Conservation (phyloP, 2,888 invertebrate species). For the Tachina fera region DNA sequence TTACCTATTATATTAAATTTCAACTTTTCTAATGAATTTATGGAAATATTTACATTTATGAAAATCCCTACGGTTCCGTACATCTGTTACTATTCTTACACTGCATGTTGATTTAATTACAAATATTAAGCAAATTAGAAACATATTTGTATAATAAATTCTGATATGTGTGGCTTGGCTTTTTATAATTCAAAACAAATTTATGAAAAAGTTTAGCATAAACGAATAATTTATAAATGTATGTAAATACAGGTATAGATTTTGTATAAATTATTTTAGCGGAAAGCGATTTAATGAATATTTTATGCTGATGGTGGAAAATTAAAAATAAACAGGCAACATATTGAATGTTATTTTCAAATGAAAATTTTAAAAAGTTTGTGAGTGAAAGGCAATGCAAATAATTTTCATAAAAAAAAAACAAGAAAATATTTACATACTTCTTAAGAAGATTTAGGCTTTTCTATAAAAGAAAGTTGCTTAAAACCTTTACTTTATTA, state of each 20-base stretch:
- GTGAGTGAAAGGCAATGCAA: too few relatives aligned
- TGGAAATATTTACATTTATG: background rate
- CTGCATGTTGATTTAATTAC: too few relatives aligned
- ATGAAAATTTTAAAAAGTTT: too few relatives aligned
- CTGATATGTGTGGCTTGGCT: constrained; percentile 22
- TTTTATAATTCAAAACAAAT: constrained; percentile 7
- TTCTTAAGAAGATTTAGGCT: too few relatives aligned
- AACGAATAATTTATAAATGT: constrained; percentile 19
- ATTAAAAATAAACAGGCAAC: background rate
- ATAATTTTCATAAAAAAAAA: too few relatives aligned
- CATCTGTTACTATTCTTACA: too few relatives aligned
- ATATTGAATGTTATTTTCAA: too few relatives aligned
- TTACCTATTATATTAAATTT: background rate
- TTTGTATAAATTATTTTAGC: background rate
- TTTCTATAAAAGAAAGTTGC: too few relatives aligned
- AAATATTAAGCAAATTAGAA: background rate
- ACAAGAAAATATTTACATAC: too few relatives aligned
- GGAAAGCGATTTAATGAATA: background rate
- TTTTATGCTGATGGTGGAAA: background rate
- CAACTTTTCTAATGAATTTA: background rate
- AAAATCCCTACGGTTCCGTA: too few relatives aligned
- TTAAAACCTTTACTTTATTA: too few relatives aligned
- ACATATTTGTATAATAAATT: background rate
- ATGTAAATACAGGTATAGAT: background rate
- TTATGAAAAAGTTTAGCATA: constrained; percentile 9